Base-by-base conservation (phyloP, 2,797 vertebrate species). In the Oryzias sinensis region DNA sequence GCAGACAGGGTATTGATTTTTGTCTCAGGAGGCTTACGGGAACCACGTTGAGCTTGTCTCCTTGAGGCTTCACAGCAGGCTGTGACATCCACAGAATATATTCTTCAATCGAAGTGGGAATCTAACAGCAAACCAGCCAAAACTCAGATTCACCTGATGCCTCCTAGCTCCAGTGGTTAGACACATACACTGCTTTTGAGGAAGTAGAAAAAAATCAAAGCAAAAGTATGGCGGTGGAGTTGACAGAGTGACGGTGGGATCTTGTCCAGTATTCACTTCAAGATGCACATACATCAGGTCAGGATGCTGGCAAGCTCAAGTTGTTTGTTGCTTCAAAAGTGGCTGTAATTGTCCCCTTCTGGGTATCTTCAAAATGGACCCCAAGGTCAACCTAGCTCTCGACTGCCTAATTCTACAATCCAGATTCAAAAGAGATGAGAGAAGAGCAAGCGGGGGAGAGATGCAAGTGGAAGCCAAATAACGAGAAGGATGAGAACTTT, bases 291-390 rank as follows among this genome's bases (percentile, higher is more conserved):
- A 50, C 13, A 55, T 79, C 4, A 51, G 84, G 84, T 89, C 80
- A 81, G 65, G 56, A 63, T 46, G 67, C 62, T 69, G 65, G 72
- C 74, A 65, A 69, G 67, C 69, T 87, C 67, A 86, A 87, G 88
- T 81, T 88, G 85, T 89, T 88, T 88, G 86, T 85, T 88, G 76
- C 84, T 87, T 80, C 83, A 86, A 84, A 88, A 87, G 76, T 83
- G 80, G 66, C 22, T 56, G 76, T 85, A 86, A 84, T 85, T 84
- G 76, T 80, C 69, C 70, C 48, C 49, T 49, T 49, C 55, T 45
- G 22, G 59, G 24, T 70, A 82, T 80, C 81, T 84, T 65, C 24
- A 84, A 73, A 77, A 62, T 52, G 77, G 63, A 76, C 81, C 61
- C 33, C 0, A 1, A 13, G 51, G 79, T 85, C 79, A 66, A 74